A percentile compares a stretch with the other conserved stretches of the same genome.
Conservation (phyloP, 2,113 vertebrate genomes). For the Bothrops jararaca region DNA sequence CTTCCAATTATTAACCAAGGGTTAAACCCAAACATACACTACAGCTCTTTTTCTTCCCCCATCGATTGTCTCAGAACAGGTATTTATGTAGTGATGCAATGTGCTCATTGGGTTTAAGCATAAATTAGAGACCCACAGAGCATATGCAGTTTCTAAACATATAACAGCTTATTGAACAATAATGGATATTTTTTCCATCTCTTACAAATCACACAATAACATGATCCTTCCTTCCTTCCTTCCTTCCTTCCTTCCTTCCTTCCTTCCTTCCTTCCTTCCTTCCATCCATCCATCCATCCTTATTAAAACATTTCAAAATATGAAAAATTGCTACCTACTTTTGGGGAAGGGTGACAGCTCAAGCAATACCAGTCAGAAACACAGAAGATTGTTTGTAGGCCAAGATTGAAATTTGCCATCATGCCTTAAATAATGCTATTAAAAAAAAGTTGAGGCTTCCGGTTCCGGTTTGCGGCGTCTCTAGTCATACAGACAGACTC, state of each 20-base stretch:
- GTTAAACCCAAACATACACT: background rate
- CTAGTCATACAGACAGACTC: no score
- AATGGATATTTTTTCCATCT: background rate
- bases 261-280: no score
- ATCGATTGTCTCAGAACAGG: background rate
- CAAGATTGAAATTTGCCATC: background rate
- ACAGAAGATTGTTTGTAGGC: no score
- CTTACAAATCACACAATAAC: background rate
- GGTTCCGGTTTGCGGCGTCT: no score
- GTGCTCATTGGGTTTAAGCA: constrained; percentile 2
- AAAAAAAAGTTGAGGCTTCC: no score
- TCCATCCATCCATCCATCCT: background rate
- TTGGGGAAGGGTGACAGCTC: background rate
- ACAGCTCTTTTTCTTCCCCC: background rate
- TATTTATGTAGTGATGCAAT: background rate
- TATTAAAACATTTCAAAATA: background rate
- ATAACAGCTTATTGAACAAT: background rate
- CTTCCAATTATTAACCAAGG: background rate
- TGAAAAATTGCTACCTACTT: background rate
- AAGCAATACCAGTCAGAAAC: background rate
- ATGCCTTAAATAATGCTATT: background rate
- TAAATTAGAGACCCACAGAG: background rate
- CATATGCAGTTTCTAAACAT: constrained; percentile 1
- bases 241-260: no score
- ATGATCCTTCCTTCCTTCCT: background rate